These are phyloP conservation scores for Amiota communis DNA, from an alignment of 2,888 invertebrate species.

Conservation along the genomic window DNA sequence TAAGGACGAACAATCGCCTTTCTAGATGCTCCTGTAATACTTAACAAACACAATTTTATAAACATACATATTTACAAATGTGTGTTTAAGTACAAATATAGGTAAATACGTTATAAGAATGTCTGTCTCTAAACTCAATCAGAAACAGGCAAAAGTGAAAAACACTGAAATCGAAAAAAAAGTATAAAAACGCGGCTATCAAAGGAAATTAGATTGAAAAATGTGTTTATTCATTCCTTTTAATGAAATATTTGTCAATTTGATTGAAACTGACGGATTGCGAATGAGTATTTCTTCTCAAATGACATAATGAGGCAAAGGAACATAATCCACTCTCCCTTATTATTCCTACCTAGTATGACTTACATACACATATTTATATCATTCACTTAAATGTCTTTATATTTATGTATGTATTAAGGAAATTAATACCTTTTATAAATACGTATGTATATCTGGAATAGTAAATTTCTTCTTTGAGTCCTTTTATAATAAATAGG, in stretches of 20 bases:
- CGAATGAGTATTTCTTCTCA: not conserved
- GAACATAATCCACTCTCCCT: no score
- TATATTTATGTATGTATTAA: no score
- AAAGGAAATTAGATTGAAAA: constrained; percentile 47
- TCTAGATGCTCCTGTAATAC: constrained; percentile 36
- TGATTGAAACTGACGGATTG: constrained; percentile 7
- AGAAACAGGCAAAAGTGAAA: constrained; percentile 17
- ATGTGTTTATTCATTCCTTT: constrained; percentile 55
- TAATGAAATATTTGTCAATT: constrained; percentile 43
- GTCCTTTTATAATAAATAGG: no score
- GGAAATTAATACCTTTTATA: no score
- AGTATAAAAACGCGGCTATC: constrained; percentile 31
- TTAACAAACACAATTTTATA: constrained; percentile 38
- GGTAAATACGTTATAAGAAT: constrained; percentile 7
- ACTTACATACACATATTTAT: no score
- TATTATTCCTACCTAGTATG: no score
- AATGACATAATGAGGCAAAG: not conserved
- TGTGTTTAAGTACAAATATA: not conserved
- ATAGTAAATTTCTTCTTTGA: no score
- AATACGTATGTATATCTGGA: no score
- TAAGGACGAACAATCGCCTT: constrained; percentile 7
- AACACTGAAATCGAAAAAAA: not conserved
- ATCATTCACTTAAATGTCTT: no score
- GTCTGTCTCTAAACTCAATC: constrained; percentile 3
- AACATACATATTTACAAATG: constrained; percentile 48